A percentile compares a stretch with the other conserved stretches of the same genome.
phyloP scores from a whole-genome alignment of 1,140 invertebrate species.

The Leptestheria dahalacensis region DNA sequence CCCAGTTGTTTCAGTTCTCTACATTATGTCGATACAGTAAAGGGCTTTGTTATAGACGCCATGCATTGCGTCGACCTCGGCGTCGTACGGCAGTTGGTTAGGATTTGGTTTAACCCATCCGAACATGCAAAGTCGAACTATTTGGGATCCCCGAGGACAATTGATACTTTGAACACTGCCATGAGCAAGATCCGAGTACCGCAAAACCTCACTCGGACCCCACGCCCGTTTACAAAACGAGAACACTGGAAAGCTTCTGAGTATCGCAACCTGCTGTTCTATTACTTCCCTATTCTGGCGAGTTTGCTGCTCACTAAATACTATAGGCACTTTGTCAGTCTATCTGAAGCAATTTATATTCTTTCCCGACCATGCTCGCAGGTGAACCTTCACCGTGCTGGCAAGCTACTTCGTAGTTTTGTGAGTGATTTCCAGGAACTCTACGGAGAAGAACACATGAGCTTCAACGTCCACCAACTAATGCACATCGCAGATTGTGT shows the following conservation, averaged over 20 bases:
- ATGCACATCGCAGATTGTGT: background rate
- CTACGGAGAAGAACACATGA: background rate
- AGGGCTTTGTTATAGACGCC: background rate
- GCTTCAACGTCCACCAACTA: conserved; percentile 1
- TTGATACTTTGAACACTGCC: background rate
- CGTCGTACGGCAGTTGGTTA: background rate
- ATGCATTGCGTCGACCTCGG: background rate
- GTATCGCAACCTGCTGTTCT: background rate
- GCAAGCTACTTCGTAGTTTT: background rate
- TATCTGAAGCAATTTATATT: background rate
- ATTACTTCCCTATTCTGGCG: background rate
- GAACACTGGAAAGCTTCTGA: background rate
- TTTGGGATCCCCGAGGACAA: background rate
- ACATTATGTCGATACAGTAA: background rate
- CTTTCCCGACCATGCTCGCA: background rate
- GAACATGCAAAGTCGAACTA: background rate
- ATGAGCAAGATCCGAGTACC: background rate
- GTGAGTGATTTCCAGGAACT: background rate
- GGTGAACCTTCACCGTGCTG: background rate
- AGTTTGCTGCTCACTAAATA: background rate
- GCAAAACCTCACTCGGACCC: background rate
- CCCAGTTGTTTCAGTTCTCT: background rate
- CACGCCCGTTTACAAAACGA: background rate
- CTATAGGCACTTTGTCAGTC: background rate
- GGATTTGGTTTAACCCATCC: background rate